Evolutionary conservation across 2,888 invertebrate genomes (phyloP), one percentile per base, ranked within the genome.

Genomic region (Ophion slaviceki): DNA sequence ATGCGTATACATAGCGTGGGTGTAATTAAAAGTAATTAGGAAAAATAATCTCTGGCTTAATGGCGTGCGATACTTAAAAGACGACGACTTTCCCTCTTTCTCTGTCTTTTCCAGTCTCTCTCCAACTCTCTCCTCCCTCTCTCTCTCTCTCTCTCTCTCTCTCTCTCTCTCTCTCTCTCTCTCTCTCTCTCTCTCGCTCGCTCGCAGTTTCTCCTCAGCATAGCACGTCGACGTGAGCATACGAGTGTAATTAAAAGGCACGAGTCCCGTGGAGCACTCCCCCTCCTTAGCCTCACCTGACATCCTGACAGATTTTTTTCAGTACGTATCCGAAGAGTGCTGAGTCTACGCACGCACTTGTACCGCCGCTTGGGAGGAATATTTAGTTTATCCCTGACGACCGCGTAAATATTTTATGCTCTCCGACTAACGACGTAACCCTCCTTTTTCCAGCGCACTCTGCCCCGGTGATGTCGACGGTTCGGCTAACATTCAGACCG

Each of bases 11-110:
- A 45, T 28, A 53, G 17, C 71, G 24, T 57, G 36, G 40, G 88
- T 89, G 89, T 89, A 91, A 91, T 92, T 92, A 91, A 91, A 92
- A 92, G 91, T 92, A 92, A 92, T 92, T 92, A 91, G 90, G 89
- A 90, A 86, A 89, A 90, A 92, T 91, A 92, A 91, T 92, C 91
- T 90, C 87, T 87, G 78, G 83, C 86, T 80, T 92, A 92, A 92
- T 91, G 89, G 89, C 89, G 87, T 80, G 84, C 84, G 84, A 84
- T 80, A 87, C 88, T 90, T 87, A 84, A 87, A 88, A 88, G 88
- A 77, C 84, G 77, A 77, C 64, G 82, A 84, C 86, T 74, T 66
- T 78, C 45, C 28, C 24, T 10, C 14, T 61, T 17, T 72, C 36
- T 59, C n/a, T 36, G 28, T 66, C 66, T 62, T 45, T 45, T 24